Evolutionary conservation across 2,888 invertebrate genomes (phyloP).

Genomic region (Drosophila melanosoma): DNA sequence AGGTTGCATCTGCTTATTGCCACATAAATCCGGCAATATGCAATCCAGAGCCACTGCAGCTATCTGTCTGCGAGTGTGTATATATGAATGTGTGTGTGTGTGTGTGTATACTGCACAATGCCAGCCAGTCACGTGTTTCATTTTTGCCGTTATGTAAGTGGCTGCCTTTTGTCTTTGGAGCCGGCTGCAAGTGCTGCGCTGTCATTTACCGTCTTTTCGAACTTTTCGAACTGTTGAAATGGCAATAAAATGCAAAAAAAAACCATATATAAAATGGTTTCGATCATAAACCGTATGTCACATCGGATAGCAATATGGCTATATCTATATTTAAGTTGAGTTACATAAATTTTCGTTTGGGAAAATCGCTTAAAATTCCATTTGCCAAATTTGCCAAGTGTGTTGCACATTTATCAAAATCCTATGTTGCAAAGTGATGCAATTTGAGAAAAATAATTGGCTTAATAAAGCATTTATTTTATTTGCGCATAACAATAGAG

Average conservation of each 20-base stretch:
- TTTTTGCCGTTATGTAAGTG: conserved; percentile 68
- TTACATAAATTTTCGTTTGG: conserved; percentile 38
- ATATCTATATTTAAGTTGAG: conserved; percentile 28
- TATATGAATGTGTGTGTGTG: conserved; percentile 16
- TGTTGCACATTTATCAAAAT: conserved; percentile 48
- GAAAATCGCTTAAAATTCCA: conserved; percentile 63
- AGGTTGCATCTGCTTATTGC: conserved; percentile 78
- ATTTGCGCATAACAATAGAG: not conserved
- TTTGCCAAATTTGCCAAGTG: conserved; percentile 56
- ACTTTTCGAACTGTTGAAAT: conserved; percentile 24
- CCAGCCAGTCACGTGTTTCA: conserved; percentile 70
- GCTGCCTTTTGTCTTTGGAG: conserved; percentile 35
- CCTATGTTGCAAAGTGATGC: conserved; percentile 32
- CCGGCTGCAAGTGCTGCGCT: conserved; percentile 35
- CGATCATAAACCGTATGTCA: conserved; percentile 37
- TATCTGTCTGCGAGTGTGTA: conserved; percentile 30
- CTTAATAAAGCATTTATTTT: not conserved
- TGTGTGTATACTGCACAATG: conserved; percentile 27
- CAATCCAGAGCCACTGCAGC: conserved; percentile 54
- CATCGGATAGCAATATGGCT: conserved; percentile 35
- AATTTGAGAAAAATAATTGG: not conserved
- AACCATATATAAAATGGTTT: conserved; percentile 40
- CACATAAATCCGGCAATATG: conserved; percentile 75
- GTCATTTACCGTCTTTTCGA: conserved; percentile 48
- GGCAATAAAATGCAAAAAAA: conserved; percentile 14